phyloP scores from a whole-genome alignment of 1,140 invertebrate genomes.

The Lanistes nyassanus region DNA sequence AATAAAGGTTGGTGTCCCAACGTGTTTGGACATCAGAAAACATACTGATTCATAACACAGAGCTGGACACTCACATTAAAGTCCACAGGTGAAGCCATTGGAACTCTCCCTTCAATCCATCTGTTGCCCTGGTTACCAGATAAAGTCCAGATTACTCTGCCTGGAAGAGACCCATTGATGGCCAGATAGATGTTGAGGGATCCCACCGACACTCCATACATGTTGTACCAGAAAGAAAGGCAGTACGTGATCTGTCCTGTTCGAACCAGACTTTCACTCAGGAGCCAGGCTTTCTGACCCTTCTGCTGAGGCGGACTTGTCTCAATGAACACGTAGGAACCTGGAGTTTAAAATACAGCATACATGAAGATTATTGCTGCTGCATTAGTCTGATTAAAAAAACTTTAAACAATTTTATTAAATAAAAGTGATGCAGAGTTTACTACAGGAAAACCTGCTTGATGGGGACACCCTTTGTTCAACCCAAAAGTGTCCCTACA shows the following conservation, averaged over 20 bases:
- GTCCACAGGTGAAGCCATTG: conserved; percentile 16
- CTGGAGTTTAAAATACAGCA: conserved; percentile 63
- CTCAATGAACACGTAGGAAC: conserved; percentile 83
- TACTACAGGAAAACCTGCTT: conserved; percentile 3
- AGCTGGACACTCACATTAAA: conserved; percentile 13
- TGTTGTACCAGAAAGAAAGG: conserved; percentile 64
- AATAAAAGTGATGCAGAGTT: background rate
- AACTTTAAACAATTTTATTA: background rate
- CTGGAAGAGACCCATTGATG: conserved; percentile 29
- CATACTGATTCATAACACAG: background rate
- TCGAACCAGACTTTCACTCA: conserved; percentile 66
- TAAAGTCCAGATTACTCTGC: conserved; percentile 44
- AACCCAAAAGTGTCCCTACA: no score
- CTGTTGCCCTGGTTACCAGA: conserved; percentile 57
- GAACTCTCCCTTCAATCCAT: conserved; percentile 44
- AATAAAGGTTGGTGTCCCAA: no score
- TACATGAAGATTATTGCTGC: background rate
- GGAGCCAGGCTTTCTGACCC: conserved; percentile 79
- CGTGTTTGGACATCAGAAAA: no score
- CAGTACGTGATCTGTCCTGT: conserved; percentile 33
- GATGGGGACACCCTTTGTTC: no score
- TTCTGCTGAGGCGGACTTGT: conserved; percentile 72
- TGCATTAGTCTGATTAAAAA: background rate
- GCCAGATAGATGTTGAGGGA: conserved; percentile 43
- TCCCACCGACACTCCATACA: conserved; percentile 57